Percentiles rank a stretch among this genome's conserved stretches.
Evolutionary conservation across 2,113 vertebrate species (phyloP).

Genomic region (Lontra canadensis): DNA sequence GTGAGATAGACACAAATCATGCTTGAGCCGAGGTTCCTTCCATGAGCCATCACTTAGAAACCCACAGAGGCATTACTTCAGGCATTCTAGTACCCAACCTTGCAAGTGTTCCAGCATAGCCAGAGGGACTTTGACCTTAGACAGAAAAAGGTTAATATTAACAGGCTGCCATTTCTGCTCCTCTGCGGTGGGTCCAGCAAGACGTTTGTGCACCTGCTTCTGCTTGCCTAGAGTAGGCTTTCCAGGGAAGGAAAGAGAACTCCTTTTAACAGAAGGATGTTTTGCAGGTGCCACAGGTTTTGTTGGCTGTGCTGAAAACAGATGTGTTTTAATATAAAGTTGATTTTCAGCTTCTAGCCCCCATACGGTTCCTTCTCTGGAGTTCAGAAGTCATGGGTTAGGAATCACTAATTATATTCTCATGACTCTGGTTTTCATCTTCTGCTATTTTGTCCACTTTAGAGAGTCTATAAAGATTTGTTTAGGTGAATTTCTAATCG

Average conservation of each 20-base stretch:
- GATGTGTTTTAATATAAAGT: not conserved
- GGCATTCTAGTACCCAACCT: fast-evolving
- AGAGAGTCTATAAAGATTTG: not conserved
- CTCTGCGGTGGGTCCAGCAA: fast-evolving
- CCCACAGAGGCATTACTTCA: not conserved
- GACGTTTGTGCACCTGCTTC: not conserved
- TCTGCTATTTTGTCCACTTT: not conserved
- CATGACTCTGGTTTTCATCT: not conserved
- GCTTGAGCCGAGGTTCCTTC: not conserved
- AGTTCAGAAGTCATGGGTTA: not conserved
- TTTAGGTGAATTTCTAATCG: not conserved
- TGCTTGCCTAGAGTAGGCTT: not conserved
- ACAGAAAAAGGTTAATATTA: not conserved
- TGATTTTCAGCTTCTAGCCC: not conserved
- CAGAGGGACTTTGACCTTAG: not conserved
- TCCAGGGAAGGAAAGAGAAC: not conserved
- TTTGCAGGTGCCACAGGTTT: not conserved
- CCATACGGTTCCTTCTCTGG: not conserved
- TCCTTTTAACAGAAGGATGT: not conserved
- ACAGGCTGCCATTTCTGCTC: not conserved
- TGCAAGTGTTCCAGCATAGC: not conserved
- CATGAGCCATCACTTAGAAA: not conserved
- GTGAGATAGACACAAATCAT: not conserved
- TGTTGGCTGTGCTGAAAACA: slow-evolving; percentile 2
- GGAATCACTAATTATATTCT: not conserved